Evolutionary conservation across 2,888 invertebrate genomes (phyloP), one percentile per base, ranked within the genome.

Genomic region (Diaphora mendica): DNA sequence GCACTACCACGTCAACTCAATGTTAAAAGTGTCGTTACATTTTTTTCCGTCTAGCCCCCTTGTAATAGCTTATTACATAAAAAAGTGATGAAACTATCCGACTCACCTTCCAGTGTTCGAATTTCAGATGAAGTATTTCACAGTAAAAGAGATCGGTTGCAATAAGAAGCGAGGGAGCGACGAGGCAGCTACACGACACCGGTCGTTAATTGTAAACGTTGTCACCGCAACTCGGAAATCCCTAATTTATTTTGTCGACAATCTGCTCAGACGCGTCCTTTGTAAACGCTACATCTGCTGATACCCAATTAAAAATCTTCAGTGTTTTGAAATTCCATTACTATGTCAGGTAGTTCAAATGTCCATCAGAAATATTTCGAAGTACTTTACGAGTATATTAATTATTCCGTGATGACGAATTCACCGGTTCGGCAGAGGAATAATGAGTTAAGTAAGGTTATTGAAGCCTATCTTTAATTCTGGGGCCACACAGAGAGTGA

Each of bases 171-270:
- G 51, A 13, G 51, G 20, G n/a, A 55, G 72, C 30, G 39, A 71
- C 64, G 39, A 66, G 71, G 44, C 78, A 39, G 70, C 77, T 77
- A 73, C 71, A 77, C 72, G 72, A 77, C 65, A 73, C 70, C 62
- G 33, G 39, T 74, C 72, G 72, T 81, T 75, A 73, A 75, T 75
- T 76, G 74, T 80, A 72, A 76, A 70, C 73, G 70, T 75, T 79
- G 68, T 75, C 78, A 68, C 64, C 70, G 69, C 64, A 55, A 70
- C 70, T 73, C 51, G 71, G 70, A 77, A 77, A 78, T 78, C 78
- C 68, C 70, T 77, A 76, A 81, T 84, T 80, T 79, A 82, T 84
- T 82, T 82, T 64, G 74, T 74, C 62, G 75, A 66, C 72, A 78
- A 78, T 81, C 75, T 67, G 55, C 59, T 72, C 75, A 75, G 80